These are phyloP conservation scores for Ptychadena robeensis DNA, from an alignment of 2,797 vertebrate genomes.

Conservation along the genomic window DNA sequence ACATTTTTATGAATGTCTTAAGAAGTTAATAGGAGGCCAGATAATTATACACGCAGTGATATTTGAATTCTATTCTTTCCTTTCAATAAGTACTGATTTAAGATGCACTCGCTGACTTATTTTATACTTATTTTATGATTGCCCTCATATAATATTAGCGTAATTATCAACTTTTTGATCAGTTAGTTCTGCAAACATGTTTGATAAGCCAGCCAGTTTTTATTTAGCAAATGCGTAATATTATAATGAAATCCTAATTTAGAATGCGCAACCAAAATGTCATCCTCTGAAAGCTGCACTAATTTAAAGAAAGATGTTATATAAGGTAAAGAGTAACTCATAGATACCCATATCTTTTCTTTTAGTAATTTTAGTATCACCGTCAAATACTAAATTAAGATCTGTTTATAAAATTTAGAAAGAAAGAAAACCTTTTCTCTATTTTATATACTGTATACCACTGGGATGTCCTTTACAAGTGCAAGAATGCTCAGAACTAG, in stretches of 20 bases:
- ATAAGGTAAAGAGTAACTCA: slow-evolving; percentile 1
- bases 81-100: neutral
- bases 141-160: slow-evolving; percentile 5
- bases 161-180: slow-evolving; percentile 23
- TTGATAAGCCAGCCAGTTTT: neutral
- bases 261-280: slow-evolving; percentile 40
- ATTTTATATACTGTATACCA: too few relatives aligned
- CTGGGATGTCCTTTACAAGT: too few relatives aligned
- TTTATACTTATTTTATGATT: slow-evolving; percentile 20
- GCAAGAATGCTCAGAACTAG: too few relatives aligned
- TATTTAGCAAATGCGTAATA: slow-evolving; percentile 23
- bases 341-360: slow-evolving; percentile 14
- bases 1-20: too few relatives aligned
- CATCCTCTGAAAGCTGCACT: slow-evolving; percentile 39
- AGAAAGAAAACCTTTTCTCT: too few relatives aligned
- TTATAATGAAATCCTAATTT: slow-evolving; percentile 30
- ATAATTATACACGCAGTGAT: neutral
- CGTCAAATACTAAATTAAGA: too few relatives aligned
- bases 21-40: neutral
- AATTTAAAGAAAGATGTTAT: slow-evolving; percentile 18
- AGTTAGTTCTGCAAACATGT: slow-evolving; percentile 34
- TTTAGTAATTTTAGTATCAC: too few relatives aligned
- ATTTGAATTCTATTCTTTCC: neutral
- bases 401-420: too few relatives aligned
- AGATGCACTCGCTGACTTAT: too few relatives aligned